These are phyloP conservation scores for Halcyon badia DNA, from an alignment of 2,797 vertebrate genomes.

Conservation along the genomic window DNA sequence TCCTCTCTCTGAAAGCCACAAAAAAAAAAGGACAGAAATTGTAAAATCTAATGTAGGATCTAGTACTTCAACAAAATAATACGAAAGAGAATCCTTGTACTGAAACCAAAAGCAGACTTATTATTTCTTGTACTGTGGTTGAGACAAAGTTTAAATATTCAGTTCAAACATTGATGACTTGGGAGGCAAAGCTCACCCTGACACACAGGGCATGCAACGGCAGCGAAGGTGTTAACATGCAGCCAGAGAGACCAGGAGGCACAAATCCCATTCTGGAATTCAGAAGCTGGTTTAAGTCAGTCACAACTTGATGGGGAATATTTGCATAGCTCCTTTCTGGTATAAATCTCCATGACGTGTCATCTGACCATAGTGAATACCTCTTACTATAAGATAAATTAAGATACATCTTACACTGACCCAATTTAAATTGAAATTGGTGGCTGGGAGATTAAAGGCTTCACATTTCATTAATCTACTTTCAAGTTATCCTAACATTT, in stretches of 20 bases:
- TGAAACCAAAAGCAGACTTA: neutral
- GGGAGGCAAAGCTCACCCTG: neutral
- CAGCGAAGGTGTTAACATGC: neutral
- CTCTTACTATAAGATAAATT: neutral
- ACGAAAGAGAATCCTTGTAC: neutral
- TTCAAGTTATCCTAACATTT: neutral
- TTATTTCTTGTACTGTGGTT: neutral
- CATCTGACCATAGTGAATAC: neutral
- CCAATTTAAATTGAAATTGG: neutral
- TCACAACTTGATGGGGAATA: neutral
- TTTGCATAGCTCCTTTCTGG: neutral
- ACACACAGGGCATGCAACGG: neutral
- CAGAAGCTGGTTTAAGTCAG: neutral
- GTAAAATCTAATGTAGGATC: neutral
- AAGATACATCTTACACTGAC: neutral
- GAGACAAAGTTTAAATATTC: neutral
- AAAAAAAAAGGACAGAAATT: neutral
- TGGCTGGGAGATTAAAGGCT: neutral
- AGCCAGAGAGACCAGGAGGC: neutral
- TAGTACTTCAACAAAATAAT: neutral
- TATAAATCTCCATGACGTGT: neutral
- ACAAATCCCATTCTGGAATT: neutral
- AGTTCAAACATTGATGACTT: neutral
- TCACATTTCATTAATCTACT: neutral
- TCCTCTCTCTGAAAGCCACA: slow-evolving; percentile 87